phyloP scores from a whole-genome alignment of 2,888 invertebrate genomes.

The Crioceris asparagi region DNA sequence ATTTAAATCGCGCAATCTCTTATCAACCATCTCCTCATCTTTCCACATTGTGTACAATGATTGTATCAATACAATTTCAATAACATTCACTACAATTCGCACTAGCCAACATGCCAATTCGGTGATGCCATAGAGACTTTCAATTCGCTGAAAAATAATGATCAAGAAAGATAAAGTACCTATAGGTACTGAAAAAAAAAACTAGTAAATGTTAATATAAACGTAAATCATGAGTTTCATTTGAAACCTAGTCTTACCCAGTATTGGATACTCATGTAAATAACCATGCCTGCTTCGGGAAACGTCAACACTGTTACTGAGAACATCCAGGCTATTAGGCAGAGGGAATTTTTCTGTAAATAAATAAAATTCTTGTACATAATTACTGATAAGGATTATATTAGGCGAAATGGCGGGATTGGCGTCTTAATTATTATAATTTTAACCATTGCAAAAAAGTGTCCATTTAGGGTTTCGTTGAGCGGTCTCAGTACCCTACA shows the following conservation, averaged over 20 bases:
- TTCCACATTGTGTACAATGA: slow-evolving; percentile 44
- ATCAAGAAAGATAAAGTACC: neutral
- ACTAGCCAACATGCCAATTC: slow-evolving; percentile 42
- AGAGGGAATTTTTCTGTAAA: slow-evolving; percentile 41
- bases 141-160: slow-evolving; percentile 36
- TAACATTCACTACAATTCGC: slow-evolving; percentile 37
- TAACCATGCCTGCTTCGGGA: slow-evolving; percentile 45
- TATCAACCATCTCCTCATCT: slow-evolving; percentile 41
- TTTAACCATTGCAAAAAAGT: no score
- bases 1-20: slow-evolving; percentile 40
- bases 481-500: no score
- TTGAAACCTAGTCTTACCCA: slow-evolving; percentile 37
- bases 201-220: no score
- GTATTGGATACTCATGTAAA: slow-evolving; percentile 45
- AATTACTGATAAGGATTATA: no score
- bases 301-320: slow-evolving; percentile 41
- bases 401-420: no score
- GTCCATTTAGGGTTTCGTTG: no score
- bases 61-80: slow-evolving; percentile 42
- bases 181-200: no score
- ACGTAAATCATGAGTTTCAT: no score
- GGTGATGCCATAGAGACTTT: slow-evolving; percentile 39
- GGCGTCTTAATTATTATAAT: no score
- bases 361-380: no score
- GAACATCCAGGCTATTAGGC: slow-evolving; percentile 43